Evolutionary conservation across 2,888 invertebrate genomes (phyloP).

Genomic region (Muschampia plurimacula): DNA sequence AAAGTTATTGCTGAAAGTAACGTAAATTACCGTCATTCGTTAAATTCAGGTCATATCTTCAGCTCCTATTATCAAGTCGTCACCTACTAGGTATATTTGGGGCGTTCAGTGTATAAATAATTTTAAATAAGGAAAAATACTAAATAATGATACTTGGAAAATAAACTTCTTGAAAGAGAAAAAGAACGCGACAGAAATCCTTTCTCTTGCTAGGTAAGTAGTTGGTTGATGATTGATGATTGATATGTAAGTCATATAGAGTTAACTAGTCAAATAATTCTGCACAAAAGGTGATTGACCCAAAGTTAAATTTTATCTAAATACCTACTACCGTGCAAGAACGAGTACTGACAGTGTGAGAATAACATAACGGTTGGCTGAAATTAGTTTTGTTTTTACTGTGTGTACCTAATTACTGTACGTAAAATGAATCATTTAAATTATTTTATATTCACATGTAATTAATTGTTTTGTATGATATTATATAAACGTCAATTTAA

Average conservation of each 20-base stretch:
- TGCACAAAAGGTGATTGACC: slow-evolving; percentile 28
- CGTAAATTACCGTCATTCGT: no score
- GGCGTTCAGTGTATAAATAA: no score
- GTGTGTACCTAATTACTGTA: background rate
- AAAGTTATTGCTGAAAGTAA: no score
- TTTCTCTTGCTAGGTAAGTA: no score
- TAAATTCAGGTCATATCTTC: no score
- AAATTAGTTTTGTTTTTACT: slow-evolving; percentile 20
- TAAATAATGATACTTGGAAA: no score
- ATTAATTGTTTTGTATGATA: background rate
- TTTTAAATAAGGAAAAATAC: no score
- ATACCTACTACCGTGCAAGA: background rate
- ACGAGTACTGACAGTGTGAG: slow-evolving; percentile 17
- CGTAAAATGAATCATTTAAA: background rate
- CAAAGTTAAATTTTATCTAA: slow-evolving; percentile 18
- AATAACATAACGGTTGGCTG: slow-evolving; percentile 26
- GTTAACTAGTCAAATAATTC: background rate
- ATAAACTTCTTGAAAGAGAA: no score
- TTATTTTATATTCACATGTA: background rate
- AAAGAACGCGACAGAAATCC: no score
- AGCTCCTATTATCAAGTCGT: no score
- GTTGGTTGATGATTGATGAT: background rate
- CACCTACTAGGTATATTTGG: no score
- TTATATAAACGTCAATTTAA: background rate
- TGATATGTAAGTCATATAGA: background rate